Evolutionary conservation across 1,140 invertebrate genomes (phyloP), one percentile per base, ranked within the genome.

Genomic region (Daktulosphaira vitifoliae): DNA sequence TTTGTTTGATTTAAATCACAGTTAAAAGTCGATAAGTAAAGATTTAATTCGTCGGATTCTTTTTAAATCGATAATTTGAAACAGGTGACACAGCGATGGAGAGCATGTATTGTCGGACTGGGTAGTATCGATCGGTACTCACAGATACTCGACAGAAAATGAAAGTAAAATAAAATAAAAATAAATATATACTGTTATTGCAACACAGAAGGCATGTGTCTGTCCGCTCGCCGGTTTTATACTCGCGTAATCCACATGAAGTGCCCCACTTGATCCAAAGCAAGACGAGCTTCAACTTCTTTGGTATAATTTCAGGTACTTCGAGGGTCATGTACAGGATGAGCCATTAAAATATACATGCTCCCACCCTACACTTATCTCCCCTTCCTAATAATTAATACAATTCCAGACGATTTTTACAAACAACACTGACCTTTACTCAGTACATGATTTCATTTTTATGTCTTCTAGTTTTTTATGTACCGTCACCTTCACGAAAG

Each of bases 131-230:
- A 6, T 48, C 26, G n/a, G 53, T 42, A 39, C 53, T 56, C 53
- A 39, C 56, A 39, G 42, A 48, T 39, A 46, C 56, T 33, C 56
- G 42, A 62, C 42, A 62, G 56, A 62, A 62, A 33, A 62, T 62
- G 56, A 62, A 62, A 62, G 56, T 62, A 39, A 62, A 62, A 62
- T 46, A 62, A 62, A 62, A 46, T 33, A 25, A 22, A 33, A 62
- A 62, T 62, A 62, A 62, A 62, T 46, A 46, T 22, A 62, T 48
- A 33, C 26, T n/a, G 56, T 48, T 62, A 62, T 62, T 62, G 18
- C 56, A 62, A 62, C 56, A 62, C 15, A 62, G 56, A 22, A 62
- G 56, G 42, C 56, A 62, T 48, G 13, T 33, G 42, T 62, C 42
- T 62, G 56, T 13, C 18, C 25, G 56, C 8, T 48, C 56, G 42